Conservation (phyloP, 2,113 vertebrate genomes). For the Pipa parva region DNA sequence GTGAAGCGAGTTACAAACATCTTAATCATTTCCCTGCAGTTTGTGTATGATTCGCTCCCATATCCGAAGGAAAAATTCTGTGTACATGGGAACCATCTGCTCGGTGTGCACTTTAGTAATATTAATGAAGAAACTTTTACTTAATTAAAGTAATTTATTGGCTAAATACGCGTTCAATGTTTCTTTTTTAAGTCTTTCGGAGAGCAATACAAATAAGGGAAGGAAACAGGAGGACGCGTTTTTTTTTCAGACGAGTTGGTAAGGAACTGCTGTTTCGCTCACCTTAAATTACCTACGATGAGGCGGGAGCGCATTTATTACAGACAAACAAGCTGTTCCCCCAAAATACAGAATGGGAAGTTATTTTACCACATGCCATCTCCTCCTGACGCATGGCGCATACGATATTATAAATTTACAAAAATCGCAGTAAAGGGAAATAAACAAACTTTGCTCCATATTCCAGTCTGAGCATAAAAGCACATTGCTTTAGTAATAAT, state of each 20-base stretch:
- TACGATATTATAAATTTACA: too few relatives aligned
- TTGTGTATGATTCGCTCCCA: not conserved
- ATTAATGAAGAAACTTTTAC: constrained; percentile 45
- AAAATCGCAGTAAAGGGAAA: too few relatives aligned
- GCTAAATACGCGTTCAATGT: not conserved
- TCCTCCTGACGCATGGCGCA: too few relatives aligned
- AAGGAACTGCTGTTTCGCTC: constrained; percentile 25
- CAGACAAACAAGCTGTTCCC: constrained; percentile 15
- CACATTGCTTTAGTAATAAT: too few relatives aligned
- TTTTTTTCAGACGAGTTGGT: constrained; percentile 11
- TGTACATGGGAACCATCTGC: constrained; percentile 25
- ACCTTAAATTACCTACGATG: constrained; percentile 4
- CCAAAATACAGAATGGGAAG: too few relatives aligned
- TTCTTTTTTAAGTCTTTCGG: not conserved
- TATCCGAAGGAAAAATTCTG: not conserved
- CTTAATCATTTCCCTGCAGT: not conserved
- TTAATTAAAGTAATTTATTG: constrained; percentile 51
- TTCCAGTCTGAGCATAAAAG: too few relatives aligned
- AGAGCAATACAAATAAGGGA: constrained; percentile 20
- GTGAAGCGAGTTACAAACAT: too few relatives aligned
- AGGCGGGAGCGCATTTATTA: constrained; percentile 14
- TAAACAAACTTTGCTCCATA: too few relatives aligned
- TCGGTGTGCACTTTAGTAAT: constrained; percentile 9
- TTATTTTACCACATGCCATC: too few relatives aligned
- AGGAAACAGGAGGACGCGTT: constrained; percentile 3